Conservation (phyloP, 2,888 invertebrate species). For the Tuta absoluta region DNA sequence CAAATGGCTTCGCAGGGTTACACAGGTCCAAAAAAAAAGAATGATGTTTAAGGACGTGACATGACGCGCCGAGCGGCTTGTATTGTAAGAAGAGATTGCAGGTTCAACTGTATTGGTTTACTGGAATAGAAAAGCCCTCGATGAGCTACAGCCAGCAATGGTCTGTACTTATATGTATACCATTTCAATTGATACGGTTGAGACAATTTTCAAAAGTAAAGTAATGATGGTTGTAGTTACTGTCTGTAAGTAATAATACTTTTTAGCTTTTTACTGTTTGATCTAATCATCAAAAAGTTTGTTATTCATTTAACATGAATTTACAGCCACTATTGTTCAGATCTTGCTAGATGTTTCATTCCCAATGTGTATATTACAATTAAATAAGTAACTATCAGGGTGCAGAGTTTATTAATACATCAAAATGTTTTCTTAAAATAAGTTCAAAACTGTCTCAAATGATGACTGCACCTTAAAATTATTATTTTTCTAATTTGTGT, state of each 20-base stretch:
- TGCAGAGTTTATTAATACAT: not conserved
- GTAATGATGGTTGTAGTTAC: no score
- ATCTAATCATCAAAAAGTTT: not conserved
- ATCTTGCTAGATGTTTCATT: not conserved
- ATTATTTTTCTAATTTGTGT: conserved; percentile 29
- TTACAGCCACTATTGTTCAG: not conserved
- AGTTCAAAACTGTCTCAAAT: not conserved
- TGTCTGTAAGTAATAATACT: no score
- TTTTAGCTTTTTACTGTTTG: conserved; percentile 2
- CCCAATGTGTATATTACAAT: conserved; percentile 3
- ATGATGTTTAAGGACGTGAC: no score
- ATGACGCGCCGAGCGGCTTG: no score
- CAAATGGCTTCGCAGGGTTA: no score
- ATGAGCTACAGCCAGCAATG: not conserved
- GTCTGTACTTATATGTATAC: not conserved
- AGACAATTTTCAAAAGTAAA: no score
- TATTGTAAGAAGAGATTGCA: no score
- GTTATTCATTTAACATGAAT: not conserved
- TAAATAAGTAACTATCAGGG: not conserved
- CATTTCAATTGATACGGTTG: no score
- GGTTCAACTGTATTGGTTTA: no score
- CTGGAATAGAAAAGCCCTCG: not conserved
- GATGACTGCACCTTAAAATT: not conserved
- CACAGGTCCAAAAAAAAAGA: no score
- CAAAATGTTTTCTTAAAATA: not conserved